Evolutionary conservation across 1,140 invertebrate species (phyloP).

Genomic region (Artemia franciscana): DNA sequence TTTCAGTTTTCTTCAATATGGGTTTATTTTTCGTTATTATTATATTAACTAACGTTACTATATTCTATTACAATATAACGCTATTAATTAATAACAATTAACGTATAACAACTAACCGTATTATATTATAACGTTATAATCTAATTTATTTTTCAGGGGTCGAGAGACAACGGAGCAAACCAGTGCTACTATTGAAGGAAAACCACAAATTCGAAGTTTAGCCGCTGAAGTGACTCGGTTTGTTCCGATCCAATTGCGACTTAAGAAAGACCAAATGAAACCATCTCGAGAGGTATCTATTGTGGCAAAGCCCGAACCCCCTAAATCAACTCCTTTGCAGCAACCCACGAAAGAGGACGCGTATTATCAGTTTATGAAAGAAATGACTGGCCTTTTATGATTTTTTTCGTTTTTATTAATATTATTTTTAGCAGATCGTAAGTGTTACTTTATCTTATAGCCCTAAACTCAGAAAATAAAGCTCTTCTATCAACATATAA

Average conservation of each 20-base stretch:
- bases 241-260: slow-evolving; percentile 66
- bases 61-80: too few relatives aligned
- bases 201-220: slow-evolving; percentile 78
- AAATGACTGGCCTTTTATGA: slow-evolving; percentile 79
- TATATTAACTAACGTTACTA: too few relatives aligned
- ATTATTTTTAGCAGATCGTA: too few relatives aligned
- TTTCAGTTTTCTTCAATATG: too few relatives aligned
- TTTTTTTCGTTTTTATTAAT: too few relatives aligned
- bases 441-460: too few relatives aligned
- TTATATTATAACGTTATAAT: too few relatives aligned
- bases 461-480: too few relatives aligned
- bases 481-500: too few relatives aligned
- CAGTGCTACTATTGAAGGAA: slow-evolving; percentile 67
- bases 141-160: not conserved
- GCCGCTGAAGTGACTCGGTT: slow-evolving; percentile 87
- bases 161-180: slow-evolving; percentile 16
- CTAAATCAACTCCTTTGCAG: slow-evolving; percentile 18
- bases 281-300: not conserved
- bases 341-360: slow-evolving; percentile 80
- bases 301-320: slow-evolving; percentile 11
- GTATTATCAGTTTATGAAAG: slow-evolving; percentile 92
- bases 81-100: too few relatives aligned
- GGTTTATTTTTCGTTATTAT: too few relatives aligned
- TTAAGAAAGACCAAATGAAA: slow-evolving; percentile 43
- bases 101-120: too few relatives aligned